Conservation (phyloP, 2,797 vertebrate species). For the Gallinago solitaria region DNA sequence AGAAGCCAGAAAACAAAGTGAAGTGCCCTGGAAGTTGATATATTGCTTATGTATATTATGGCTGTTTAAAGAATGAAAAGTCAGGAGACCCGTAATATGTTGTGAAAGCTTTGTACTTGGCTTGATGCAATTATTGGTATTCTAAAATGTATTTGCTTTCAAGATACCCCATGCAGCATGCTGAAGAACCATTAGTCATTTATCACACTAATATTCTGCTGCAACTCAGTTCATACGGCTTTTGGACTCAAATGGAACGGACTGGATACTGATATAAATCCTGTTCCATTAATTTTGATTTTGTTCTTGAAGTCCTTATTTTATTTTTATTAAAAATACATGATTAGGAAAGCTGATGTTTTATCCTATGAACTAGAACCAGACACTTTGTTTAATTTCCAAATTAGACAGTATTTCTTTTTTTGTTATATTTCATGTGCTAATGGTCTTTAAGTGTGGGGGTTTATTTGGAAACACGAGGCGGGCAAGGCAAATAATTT, state of each 20-base stretch:
- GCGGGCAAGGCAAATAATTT: slow-evolving; percentile 72
- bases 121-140: slow-evolving; percentile 30
- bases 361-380: slow-evolving; percentile 5
- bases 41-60: neutral
- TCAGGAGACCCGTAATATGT: neutral
- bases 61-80: slow-evolving; percentile 35
- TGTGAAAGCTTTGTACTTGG: slow-evolving; percentile 16
- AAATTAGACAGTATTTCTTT: slow-evolving; percentile 53
- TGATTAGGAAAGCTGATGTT: neutral
- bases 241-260: neutral
- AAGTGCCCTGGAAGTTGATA: neutral
- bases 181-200: slow-evolving; percentile 4
- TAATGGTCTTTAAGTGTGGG: slow-evolving; percentile 61
- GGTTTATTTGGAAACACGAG: slow-evolving; percentile 64
- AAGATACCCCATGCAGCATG: neutral
- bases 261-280: slow-evolving; percentile 21
- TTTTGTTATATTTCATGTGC: neutral
- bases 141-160: slow-evolving; percentile 54
- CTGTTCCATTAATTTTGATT: neutral
- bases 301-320: neutral
- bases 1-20: neutral
- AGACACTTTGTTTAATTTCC: slow-evolving; percentile 45
- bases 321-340: slow-evolving; percentile 41
- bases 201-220: neutral
- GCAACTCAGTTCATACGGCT: neutral